phyloP scores from a whole-genome alignment of 2,797 vertebrate genomes.

The Anguilla anguilla region DNA sequence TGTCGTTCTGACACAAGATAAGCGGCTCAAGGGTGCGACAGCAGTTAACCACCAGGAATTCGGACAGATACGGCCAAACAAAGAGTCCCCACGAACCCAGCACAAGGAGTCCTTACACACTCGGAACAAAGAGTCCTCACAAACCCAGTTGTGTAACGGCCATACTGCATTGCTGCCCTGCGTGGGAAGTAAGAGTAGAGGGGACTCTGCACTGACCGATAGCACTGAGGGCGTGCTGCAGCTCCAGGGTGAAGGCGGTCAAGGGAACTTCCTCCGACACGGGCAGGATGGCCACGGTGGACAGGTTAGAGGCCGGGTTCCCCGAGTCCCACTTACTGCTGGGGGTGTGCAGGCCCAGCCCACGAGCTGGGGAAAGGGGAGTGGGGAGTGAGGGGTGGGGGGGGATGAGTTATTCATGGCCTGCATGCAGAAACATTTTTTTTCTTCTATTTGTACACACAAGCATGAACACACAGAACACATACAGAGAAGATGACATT shows the following conservation, averaged over 20 bases:
- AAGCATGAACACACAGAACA: background rate
- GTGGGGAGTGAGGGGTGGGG: background rate
- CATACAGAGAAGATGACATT: background rate
- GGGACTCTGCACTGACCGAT: slow-evolving; percentile 73
- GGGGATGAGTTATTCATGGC: background rate
- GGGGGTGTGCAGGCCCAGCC: slow-evolving; percentile 72
- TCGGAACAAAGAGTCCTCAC: background rate
- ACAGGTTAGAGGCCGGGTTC: slow-evolving; percentile 85
- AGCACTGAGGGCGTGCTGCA: slow-evolving; percentile 84
- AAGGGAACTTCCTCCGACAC: slow-evolving; percentile 91
- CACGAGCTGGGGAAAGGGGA: slow-evolving; percentile 67
- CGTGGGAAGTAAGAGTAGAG: background rate
- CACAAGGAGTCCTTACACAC: background rate
- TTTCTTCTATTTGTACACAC: background rate
- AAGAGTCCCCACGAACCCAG: no score
- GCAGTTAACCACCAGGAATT: background rate
- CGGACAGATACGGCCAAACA: background rate
- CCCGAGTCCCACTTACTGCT: slow-evolving; percentile 86
- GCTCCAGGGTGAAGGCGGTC: slow-evolving; percentile 87
- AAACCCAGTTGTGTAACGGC: background rate
- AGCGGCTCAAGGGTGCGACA: background rate
- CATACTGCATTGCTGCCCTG: background rate
- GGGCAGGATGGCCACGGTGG: slow-evolving; percentile 87
- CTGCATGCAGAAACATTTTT: background rate
- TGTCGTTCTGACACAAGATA: background rate